A percentile compares a stretch with the other conserved stretches of the same genome.
Evolutionary conservation across 2,113 vertebrate genomes (phyloP).

Genomic region (Fukomys damarensis): DNA sequence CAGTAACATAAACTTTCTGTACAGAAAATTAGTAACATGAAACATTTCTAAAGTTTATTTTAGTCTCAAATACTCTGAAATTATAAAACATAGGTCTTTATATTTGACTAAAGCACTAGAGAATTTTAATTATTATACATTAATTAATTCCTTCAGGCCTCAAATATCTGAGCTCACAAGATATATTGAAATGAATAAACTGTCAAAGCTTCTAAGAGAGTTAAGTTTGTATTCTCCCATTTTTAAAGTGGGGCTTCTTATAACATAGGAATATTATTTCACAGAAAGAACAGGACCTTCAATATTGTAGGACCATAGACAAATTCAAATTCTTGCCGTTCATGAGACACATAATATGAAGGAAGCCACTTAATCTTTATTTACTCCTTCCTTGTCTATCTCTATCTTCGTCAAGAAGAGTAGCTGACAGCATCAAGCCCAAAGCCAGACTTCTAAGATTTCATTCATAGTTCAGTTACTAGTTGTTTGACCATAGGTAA

Average conservation of each 20-base stretch:
- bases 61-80: slow-evolving; percentile 41
- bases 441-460: not conserved
- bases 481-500: not conserved
- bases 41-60: not conserved
- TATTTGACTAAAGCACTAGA: not conserved
- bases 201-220: not conserved
- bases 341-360: not conserved
- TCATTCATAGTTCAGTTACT: not conserved
- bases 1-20: not conserved
- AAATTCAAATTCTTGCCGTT: not conserved
- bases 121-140: slow-evolving; percentile 15
- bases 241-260: not conserved
- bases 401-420: not conserved
- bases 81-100: not conserved
- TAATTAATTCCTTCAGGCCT: slow-evolving; percentile 9
- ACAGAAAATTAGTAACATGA: not conserved
- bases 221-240: not conserved
- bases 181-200: not conserved
- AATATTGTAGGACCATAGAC: not conserved
- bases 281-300: not conserved
- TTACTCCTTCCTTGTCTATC: not conserved
- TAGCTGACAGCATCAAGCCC: not conserved
- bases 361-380: not conserved
- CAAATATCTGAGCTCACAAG: not conserved
- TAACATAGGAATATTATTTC: not conserved